Conservation (phyloP, 2,113 vertebrate genomes). For the Furnarius figulus region DNA sequence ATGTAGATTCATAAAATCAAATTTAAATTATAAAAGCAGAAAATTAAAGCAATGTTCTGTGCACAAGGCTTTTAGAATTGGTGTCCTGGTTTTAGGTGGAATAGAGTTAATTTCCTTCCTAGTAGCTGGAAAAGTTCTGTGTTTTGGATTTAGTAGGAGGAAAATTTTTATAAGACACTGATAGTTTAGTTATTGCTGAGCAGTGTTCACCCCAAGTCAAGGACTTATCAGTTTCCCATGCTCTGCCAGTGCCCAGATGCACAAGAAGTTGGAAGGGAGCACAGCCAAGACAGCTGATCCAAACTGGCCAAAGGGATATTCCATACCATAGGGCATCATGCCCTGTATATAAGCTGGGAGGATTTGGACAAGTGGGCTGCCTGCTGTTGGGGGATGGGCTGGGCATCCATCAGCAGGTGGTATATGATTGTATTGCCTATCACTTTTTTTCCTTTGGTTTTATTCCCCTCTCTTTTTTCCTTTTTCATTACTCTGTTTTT, state of each 20-base stretch:
- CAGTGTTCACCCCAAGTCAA: background rate
- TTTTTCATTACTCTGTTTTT: background rate
- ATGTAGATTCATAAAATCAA: background rate
- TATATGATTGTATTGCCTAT: background rate
- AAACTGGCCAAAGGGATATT: background rate
- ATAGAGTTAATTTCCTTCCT: background rate
- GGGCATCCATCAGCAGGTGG: background rate
- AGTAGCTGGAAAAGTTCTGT: background rate
- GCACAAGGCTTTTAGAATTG: background rate
- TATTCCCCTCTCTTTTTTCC: background rate
- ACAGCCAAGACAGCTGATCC: background rate
- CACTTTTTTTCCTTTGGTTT: background rate
- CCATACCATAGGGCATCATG: background rate
- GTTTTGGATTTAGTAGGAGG: background rate
- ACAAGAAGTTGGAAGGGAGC: background rate
- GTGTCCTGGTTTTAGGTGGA: background rate
- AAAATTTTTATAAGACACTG: accelerated
- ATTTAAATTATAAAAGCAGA: background rate
- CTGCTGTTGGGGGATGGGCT: background rate
- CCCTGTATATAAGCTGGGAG: background rate
- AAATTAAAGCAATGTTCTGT: background rate
- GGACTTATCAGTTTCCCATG: background rate
- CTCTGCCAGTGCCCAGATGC: background rate
- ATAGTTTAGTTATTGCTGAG: background rate
- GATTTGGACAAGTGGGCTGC: background rate